Base-by-base conservation (phyloP, 2,888 invertebrate species). In the Actias luna region DNA sequence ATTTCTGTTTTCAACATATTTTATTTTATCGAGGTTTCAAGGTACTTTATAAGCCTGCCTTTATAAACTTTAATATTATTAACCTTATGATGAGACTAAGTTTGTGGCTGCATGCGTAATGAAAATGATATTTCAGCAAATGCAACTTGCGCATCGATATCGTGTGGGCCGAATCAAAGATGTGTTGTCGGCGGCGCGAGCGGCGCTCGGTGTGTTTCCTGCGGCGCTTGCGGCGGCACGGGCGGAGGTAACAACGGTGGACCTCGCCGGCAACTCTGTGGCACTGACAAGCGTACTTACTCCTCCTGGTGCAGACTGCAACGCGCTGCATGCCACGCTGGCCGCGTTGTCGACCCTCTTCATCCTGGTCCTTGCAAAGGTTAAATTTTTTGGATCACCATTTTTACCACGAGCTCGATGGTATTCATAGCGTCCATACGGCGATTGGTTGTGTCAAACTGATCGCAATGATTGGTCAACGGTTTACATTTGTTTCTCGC, bases 281-380 rank as follows among this genome's bases (percentile, higher is more conserved):
- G 96, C 72, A 94, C 94, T 60, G 96, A 97, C 91, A 94, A 94
- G 72, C 93, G 94, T 72, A 96, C 96, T 59, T 97, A 97, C 87
- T 89, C 93, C 59, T 96, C 95, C 68, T 97, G 96, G 96, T 97
- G 97, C 87, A 95, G 96, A 70, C 95, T 97, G 94, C 95, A 95
- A 84, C 94, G 95, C 77, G 95, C 95, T 77, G 94, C 96, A 27
- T 97, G 97, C 84, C 93, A 93, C 75, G 94, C 94, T 36, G 96
- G 96, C 8, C 93, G 94, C 68, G 95, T 96, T 71, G 94, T 97
- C 72, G 96, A 96, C 76, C 95, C 96, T 16, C 90, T 95, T 76
- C 94, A 96, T 80, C 93, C 94, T 36, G 96, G 96, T 60, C 94
- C 94, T 70, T 96, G 96, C 71, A 85, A 87, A 86, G 88, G 91